Base-by-base conservation (phyloP, 2,113 vertebrate genomes). In the Circaetus gallicus region DNA sequence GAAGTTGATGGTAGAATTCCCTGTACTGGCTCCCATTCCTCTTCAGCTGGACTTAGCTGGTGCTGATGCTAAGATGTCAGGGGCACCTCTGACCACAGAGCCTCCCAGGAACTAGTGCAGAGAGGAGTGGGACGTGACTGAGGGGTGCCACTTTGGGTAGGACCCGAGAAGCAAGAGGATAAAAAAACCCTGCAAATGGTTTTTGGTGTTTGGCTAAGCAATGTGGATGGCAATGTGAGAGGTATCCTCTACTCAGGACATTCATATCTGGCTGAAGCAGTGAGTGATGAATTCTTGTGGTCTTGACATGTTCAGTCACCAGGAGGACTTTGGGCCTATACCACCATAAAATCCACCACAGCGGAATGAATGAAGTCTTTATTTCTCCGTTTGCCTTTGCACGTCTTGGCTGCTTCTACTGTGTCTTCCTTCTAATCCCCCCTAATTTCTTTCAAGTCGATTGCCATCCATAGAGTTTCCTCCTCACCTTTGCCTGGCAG, bases 81-180 rank as follows among this genome's bases (percentile, higher is more conserved):
- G 38, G 28, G 3, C 10, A 82, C 5, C 17, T 84, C 72, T 53
- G 43, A 42, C 7, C 36, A 49, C 0, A 0, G 26, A 61, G 31
- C 21, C 3, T 71, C 63, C 34, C 28, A 83, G 52, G 22, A 82
- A 40, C 15, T 32, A n/a, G 6, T 0, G 1, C 25, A 87, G 42
- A 78, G 19, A 53, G n/a, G 18, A 40, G 34, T 67, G n/a, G 25
- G 65, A n/a, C 7, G 4, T 67, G 82, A 67, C 2, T 1, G 1
- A 70, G 11, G 31, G 10, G 6, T 73, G 22, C 6, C 15, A 17
- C 5, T 21, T 56, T 29, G 42, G 24, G 16, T 82, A 50, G 6
- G 11, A 74, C 10, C 12, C 0, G 0, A 20, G 26, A 79, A 74
- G 10, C 43, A 70, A 72, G 28, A 76, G 43, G 11, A 47, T 58